phyloP scores from a whole-genome alignment of 1,140 invertebrate genomes.

The Saccostrea echinata region DNA sequence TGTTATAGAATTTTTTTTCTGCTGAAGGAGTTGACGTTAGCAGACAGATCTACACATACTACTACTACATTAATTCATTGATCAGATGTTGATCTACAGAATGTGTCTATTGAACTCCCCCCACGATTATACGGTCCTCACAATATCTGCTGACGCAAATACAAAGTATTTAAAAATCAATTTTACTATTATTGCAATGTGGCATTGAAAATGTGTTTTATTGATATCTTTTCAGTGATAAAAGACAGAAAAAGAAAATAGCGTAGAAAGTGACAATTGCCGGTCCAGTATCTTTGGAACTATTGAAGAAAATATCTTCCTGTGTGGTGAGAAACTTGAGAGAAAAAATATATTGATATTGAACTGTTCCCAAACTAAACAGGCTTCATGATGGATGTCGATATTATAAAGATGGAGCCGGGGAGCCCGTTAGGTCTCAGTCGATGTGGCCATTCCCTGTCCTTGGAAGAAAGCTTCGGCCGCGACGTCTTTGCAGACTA shows the following conservation, averaged over 20 bases:
- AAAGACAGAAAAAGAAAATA: conserved; percentile 6
- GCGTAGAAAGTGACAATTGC: background rate
- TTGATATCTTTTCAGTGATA: conserved; percentile 32
- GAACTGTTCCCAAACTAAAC: background rate
- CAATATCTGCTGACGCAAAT: conserved; percentile 17
- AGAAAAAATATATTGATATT: conserved; percentile 10
- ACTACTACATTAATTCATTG: background rate
- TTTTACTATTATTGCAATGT: conserved; percentile 22
- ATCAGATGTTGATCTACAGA: background rate
- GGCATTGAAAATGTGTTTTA: background rate
- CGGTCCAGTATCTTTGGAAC: background rate
- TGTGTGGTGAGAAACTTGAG: background rate
- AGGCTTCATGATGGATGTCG: conserved; percentile 70
- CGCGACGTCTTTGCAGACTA: conserved; percentile 75
- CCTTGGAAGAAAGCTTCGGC: conserved; percentile 74
- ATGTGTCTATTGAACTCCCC: conserved; percentile 1
- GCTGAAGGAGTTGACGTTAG: background rate
- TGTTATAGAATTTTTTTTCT: background rate
- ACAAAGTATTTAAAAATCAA: conserved; percentile 20
- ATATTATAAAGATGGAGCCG: conserved; percentile 76
- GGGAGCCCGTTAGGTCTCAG: conserved; percentile 72
- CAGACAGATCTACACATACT: background rate
- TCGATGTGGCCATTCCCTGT: conserved; percentile 69
- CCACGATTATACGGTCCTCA: background rate
- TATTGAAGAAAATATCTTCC: background rate